Percentiles rank a stretch among this genome's conserved stretches.
Conservation (phyloP, 2,113 vertebrate genomes). For the pig (Sus scrofa) region T2T-Sscrofa CM000812.6:228015501-228016000, state of each 20-base stretch:
- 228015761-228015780: no score
- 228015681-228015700: not conserved
- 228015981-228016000: not conserved
- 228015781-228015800: no score
- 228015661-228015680: not conserved
- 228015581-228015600: not conserved
- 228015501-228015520: not conserved
- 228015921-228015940: not conserved
- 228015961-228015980: constrained; percentile 28
- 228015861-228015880: not conserved
- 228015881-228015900: not conserved
- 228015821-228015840: not conserved
- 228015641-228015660: not conserved
- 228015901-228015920: not conserved
- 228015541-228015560: not conserved
- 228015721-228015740: not conserved
- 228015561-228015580: not conserved
- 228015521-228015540: not conserved
- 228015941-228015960: constrained; percentile 10
- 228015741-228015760: constrained; percentile 26
- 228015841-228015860: not conserved
- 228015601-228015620: not conserved
- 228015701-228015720: not conserved
- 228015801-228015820: no score
- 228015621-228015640: not conserved